Evolutionary conservation across 2,888 invertebrate species (phyloP).

Genomic region (Hypomecis punctinalis): DNA sequence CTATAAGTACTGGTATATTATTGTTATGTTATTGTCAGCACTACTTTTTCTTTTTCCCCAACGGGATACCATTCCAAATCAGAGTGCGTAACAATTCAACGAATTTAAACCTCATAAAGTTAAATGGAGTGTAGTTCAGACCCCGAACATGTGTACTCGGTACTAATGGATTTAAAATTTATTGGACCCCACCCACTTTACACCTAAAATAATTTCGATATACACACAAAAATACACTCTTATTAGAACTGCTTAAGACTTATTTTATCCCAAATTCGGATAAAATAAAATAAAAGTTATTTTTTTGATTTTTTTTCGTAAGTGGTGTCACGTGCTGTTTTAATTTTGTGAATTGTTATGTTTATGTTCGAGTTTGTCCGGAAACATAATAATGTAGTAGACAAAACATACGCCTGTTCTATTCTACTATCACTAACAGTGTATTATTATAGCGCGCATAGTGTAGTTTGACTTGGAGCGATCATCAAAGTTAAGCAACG

Average conservation of each 20-base stretch:
- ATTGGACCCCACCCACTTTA: conserved; percentile 78
- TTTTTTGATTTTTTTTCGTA: conserved; percentile 38
- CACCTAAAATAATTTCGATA: conserved; percentile 33
- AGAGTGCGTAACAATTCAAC: conserved; percentile 73
- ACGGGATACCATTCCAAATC: conserved; percentile 62
- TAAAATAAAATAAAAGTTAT: too few species aligned
- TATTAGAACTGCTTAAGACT: conserved; percentile 33
- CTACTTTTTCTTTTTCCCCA: too few species aligned
- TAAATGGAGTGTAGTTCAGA: conserved; percentile 79
- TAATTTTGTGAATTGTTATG: conserved; percentile 39
- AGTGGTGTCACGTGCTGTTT: conserved; percentile 53
- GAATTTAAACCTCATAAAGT: conserved; percentile 83
- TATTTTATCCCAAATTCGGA: background rate
- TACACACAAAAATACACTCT: background rate
- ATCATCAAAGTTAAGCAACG: too few species aligned
- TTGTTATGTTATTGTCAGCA: too few species aligned
- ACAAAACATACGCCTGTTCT: too few species aligned
- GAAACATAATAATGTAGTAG: background rate
- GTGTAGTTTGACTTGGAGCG: too few species aligned
- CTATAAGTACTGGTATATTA: too few species aligned
- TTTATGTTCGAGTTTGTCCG: conserved; percentile 10
- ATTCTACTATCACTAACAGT: too few species aligned
- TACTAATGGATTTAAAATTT: conserved; percentile 85
- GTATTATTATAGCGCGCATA: too few species aligned
- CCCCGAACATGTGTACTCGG: conserved; percentile 80